Evolutionary conservation across 2,888 invertebrate species (phyloP).

Genomic region (Crepidodera aurea): DNA sequence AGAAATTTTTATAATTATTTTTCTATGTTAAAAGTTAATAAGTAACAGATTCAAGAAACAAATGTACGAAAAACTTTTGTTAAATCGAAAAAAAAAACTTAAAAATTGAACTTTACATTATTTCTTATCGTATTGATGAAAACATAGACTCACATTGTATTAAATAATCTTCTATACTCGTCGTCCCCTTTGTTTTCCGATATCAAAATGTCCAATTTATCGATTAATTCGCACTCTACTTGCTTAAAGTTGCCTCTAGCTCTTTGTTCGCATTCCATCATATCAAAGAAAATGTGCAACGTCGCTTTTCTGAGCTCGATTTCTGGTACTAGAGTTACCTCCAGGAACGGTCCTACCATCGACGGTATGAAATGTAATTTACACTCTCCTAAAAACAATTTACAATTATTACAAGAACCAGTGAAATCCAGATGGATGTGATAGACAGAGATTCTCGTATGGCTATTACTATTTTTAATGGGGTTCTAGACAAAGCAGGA

Average conservation of each 20-base stretch:
- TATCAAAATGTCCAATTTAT: constrained; percentile 90
- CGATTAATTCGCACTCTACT: constrained; percentile 93
- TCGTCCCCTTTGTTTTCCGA: constrained; percentile 95
- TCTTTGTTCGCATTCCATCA: constrained; percentile 92
- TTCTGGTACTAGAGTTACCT: constrained; percentile 91
- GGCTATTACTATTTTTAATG: too few species aligned
- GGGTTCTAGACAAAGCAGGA: too few species aligned
- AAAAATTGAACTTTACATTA: too few species aligned
- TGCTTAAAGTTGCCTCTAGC: constrained; percentile 86
- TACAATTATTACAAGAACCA: too few species aligned
- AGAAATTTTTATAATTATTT: too few species aligned
- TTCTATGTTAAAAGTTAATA: too few species aligned
- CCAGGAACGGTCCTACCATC: constrained; percentile 92
- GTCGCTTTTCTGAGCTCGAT: constrained; percentile 87
- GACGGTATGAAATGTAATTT: constrained; percentile 90
- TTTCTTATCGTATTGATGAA: too few species aligned
- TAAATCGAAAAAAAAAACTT: too few species aligned
- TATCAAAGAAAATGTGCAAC: constrained; percentile 90
- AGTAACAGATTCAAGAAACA: too few species aligned
- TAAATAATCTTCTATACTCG: constrained; percentile 91
- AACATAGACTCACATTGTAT: constrained; percentile 91
- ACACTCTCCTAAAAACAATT: constrained; percentile 70
- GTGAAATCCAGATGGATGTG: too few species aligned
- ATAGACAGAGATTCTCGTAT: too few species aligned
- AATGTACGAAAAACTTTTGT: too few species aligned